Base-by-base conservation (phyloP, 2,113 vertebrate genomes). In the Dromaius novaehollandiae region DNA sequence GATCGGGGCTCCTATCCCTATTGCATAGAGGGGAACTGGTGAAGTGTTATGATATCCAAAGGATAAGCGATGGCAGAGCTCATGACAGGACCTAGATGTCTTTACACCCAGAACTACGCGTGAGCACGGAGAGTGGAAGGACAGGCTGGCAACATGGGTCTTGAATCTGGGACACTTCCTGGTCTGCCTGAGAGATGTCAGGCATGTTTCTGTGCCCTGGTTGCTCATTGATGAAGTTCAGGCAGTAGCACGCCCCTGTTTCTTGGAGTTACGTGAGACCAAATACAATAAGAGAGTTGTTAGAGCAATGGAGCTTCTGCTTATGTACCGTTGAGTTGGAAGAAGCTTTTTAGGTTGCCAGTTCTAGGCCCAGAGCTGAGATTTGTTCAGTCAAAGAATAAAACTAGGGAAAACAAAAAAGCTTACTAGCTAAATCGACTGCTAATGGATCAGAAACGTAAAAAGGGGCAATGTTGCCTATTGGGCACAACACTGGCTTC, bases 401-500 rank as follows among this genome's bases (percentile, higher is more conserved):
- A 68, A 82, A 64, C 15, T 68, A 48, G 12, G 17, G 26, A 68
- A 24, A 77, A 12, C 3, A 51, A 22, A 12, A 60, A 11, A 11
- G 40, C 30, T 46, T n/a, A 73, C 51, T 53, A 53, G 50, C n/a
- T 53, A 24, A 50, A 38, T 64, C 46, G 46, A 9, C 14, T 48
- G 50, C 6, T 10, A 6, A 66, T 25, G 40, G 22, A 74, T 38
- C 88, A 86, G 70, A 60, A 22, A 46, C 1, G 16, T 21, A 6
- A 13, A 30, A 7, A 32, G 18, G 64, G 32, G 51, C 22, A 30
- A 25, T 25, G 44, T 22, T 82, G 65, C 25, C 70, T 55, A 1
- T 0, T 0, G 38, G 60, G 40, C 32, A 32, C 26, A 58, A 16
- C 3, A 6, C 22, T 4, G 26, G 7, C n/a, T 84, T n/a, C 53